Base-by-base conservation (phyloP, 92 coral and sea anemone species). In the Hydrozoanthus gracilis region DNA sequence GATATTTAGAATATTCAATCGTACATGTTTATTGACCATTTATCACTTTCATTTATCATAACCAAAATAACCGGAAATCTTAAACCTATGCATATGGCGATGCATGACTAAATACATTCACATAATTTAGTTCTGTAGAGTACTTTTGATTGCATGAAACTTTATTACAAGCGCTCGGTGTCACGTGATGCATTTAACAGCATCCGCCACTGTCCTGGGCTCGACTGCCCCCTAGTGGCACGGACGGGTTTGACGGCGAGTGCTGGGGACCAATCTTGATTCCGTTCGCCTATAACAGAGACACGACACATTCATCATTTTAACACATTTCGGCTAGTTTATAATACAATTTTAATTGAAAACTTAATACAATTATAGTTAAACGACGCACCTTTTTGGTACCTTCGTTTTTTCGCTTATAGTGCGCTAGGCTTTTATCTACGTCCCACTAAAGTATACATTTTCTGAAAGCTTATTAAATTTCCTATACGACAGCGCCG, bases 201-300 rank as follows among this genome's bases (percentile, higher is more conserved):
- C 99, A 97, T 80, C 99, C 99, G 47, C 99, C 93, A 78, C 97
- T 92, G 82, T 97, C 99, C 64, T 97, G 95, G 12, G 96, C 78
- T 89, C 99, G 93, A 86, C 97, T 90, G 5, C 99, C 98, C n/a
- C 98, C 98, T 87, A 92, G 90, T 8, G 99, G 98, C 69, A 95
- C 92, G 8, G 98, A 95, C 0, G 99, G 95, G 69, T 97, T 97
- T 50, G 99, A 93, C 45, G 99, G 99, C 4, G 99, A 97, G 65
- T 97, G 99, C 76, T 97, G 99, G 16, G 99, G 99, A 56, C 99
- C 99, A 54, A 97, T 86, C 89, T 97, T 97, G 88, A 97, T 97
- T 76, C 99, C 99, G 86, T 97, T 97, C 8, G 99, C 99, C 99
- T 97, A 74, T 18, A 83, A 35, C 78, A 70, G 44, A 20, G 74